These are phyloP conservation scores for Abrostola tripartita DNA, from an alignment of 2,888 invertebrate genomes.

Conservation along the genomic window DNA sequence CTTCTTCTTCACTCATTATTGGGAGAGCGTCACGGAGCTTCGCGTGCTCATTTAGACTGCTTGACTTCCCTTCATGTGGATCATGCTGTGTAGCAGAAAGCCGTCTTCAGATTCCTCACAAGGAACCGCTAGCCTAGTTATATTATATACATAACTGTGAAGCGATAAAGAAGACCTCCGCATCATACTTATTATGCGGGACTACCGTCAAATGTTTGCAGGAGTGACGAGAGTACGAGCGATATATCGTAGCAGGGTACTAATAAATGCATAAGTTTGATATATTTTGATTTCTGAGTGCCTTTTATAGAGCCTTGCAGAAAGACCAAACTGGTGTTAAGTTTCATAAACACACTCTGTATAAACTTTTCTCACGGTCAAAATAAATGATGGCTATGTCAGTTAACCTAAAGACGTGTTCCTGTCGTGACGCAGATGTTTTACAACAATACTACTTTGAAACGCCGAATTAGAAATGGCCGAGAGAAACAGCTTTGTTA, in stretches of 20 bases:
- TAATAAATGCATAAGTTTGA: too few species aligned
- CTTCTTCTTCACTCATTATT: background rate
- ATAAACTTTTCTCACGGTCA: too few species aligned
- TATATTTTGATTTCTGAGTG: too few species aligned
- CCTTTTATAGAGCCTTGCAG: too few species aligned
- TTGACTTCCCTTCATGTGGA: background rate
- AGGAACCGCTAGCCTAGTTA: background rate
- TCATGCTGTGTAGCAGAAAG: constrained; percentile 5
- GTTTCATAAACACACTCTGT: too few species aligned
- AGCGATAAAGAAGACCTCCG: background rate
- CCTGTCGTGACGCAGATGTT: too few species aligned
- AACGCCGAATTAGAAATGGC: too few species aligned
- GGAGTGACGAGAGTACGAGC: background rate
- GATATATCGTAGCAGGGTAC: background rate
- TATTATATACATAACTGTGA: background rate
- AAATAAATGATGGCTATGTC: too few species aligned
- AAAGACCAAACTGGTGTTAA: too few species aligned
- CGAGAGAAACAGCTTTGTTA: too few species aligned
- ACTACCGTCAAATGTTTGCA: background rate
- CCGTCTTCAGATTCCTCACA: background rate
- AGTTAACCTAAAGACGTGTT: too few species aligned
- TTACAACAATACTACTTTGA: too few species aligned
- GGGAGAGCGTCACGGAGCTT: background rate
- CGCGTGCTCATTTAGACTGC: background rate
- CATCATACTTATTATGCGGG: background rate